Base-by-base conservation (phyloP, 1,140 invertebrate species). In the Myzus persicae region DNA sequence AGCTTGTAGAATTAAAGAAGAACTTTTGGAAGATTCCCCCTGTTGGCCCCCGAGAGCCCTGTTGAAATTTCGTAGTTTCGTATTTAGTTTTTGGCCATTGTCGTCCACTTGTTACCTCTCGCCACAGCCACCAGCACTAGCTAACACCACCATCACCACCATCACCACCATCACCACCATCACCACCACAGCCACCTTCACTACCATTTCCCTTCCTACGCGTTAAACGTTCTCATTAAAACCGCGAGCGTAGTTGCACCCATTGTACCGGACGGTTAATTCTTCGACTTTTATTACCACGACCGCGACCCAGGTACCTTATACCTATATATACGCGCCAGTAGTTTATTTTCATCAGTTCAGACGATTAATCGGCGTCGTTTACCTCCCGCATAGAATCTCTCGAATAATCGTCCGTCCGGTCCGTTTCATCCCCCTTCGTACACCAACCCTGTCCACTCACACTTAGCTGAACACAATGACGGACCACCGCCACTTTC, bases 261-360 rank as follows among this genome's bases (percentile, higher is more conserved):
- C 42, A 46, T 88, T 88, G 85, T 88, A 44, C 6, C 14, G 44
- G 18, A 48, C 42, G 85, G 85, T 88, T 88, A 88, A 88, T 88
- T 88, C 44, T 88, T 88, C 31, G 44, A 88, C 85, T 88, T 88
- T 88, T 88, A 89, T 89, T 89, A 9, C 88, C 36, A 89, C 46
- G 22, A 9, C 88, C 36, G 24, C 36, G 36, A 54, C 88, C 9
- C 24, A 89, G 22, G 36, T 54, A 48, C 11, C 20, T 6, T 51
- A 38, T 89, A 89, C 9, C 1, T 51, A 51, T 36, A 51, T 51
- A 51, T 88, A 54, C 22, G 31, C 48, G 46, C 24, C 36, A 54
- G 11, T 54, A 40, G 20, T 89, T 89, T 51, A 54, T 89, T 89
- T 54, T 54, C 88, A 89, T 89, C 48, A 89, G 88, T 3, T 36